Evolutionary conservation across 2,888 invertebrate genomes (phyloP), one percentile per base, ranked within the genome.

Genomic region (Chironomus riparius): DNA sequence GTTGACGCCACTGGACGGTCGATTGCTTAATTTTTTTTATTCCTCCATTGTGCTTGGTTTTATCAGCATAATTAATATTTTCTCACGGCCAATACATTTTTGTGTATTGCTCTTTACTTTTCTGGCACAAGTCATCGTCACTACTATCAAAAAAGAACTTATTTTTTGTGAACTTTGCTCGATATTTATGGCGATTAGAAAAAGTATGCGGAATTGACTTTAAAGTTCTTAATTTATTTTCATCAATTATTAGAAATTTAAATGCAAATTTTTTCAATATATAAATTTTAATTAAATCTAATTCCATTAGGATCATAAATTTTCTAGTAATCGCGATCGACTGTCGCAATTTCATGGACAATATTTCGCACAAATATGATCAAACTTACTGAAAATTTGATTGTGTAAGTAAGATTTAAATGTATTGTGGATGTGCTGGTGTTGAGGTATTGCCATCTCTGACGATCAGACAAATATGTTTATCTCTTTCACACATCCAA

Each of bases 11-110:
- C 65, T 74, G 74, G 47, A 62, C 18, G 65, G 65, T 70, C 28
- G 47, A 74, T 74, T 74, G 65, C 74, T 74, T 74, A 74, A 74
- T 74, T 74, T 65, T 68, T 38, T 18, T 56, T 15, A 65, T 74
- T 65, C 65, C 72, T 65, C 74, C 74, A 74, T 74, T 74, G 74
- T 74, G 62, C 7, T 0, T 1, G 22, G 56, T 62, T 73, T 74
- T 68, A 74, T 74, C 68, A 74, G 68, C 65, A 74, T 68, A 74
- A 74, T 74, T 74, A 74, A 74, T 74, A 68, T 74, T 74, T 73
- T 73, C 68, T 74, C 74, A 74, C 68, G 68, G 47, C 61, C 47
- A 72, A 72, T 28, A 72, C 21, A 72, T 56, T 38, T 38, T 38
- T 38, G 56, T n/a, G 18, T 56, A 56, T 56, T 56, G 21, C 12